Percentiles rank a stretch among this genome's conserved stretches.
Conservation (phyloP, 2,113 vertebrate genomes). For the Amia ocellicauda region DNA sequence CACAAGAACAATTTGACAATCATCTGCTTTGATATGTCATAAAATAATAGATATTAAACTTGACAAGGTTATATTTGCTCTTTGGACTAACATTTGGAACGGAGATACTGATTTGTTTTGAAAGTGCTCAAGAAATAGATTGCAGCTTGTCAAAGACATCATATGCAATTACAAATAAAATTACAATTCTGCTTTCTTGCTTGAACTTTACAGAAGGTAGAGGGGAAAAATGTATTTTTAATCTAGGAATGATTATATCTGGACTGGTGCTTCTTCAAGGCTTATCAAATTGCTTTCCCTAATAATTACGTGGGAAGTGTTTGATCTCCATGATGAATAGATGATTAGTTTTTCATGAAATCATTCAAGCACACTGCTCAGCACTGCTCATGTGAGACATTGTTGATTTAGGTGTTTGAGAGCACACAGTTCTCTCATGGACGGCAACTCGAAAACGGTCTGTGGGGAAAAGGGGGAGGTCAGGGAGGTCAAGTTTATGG, state of each 20-base stretch:
- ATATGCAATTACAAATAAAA: slow-evolving; percentile 50
- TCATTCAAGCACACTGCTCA: slow-evolving; percentile 85
- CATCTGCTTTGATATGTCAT: slow-evolving; percentile 33
- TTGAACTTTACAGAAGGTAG: slow-evolving; percentile 37
- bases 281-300: slow-evolving; percentile 85
- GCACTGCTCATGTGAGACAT: slow-evolving; percentile 81
- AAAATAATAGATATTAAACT: slow-evolving; percentile 43
- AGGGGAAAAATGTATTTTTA: slow-evolving; percentile 38
- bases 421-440: slow-evolving; percentile 69
- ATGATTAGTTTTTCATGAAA: slow-evolving; percentile 99
- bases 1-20: slow-evolving; percentile 36
- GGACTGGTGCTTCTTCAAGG: slow-evolving; percentile 71
- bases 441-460: slow-evolving; percentile 71
- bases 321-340: slow-evolving; percentile 99
- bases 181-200: slow-evolving; percentile 39
- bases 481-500: slow-evolving; percentile 90
- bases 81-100: slow-evolving; percentile 36
- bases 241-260: slow-evolving; percentile 80
- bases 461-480: slow-evolving; percentile 78
- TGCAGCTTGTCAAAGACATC: slow-evolving; percentile 24
- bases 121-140: slow-evolving; percentile 30
- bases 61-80: slow-evolving; percentile 29
- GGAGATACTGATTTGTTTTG: slow-evolving; percentile 31
- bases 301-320: slow-evolving; percentile 91
- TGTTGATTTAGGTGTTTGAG: slow-evolving; percentile 94